Evolutionary conservation across 2,888 invertebrate genomes (phyloP).

Genomic region (Cyclophora punctaria): DNA sequence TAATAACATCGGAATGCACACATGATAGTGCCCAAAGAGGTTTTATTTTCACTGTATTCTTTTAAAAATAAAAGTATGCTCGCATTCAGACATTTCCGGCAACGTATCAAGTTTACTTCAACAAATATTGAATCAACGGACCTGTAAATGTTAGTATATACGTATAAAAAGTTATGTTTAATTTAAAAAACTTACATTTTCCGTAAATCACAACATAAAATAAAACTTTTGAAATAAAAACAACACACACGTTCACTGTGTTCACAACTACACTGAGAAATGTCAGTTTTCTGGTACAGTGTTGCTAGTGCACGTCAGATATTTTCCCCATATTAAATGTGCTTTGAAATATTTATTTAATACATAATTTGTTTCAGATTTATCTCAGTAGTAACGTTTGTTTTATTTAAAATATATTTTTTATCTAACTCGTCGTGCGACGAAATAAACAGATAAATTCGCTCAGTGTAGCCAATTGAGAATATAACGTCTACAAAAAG

Average conservation of each 20-base stretch:
- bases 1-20: conserved; percentile 66
- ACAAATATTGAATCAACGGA: conserved; percentile 3
- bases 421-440: too few relatives aligned
- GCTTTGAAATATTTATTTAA: neutral
- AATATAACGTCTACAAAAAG: conserved; percentile 25
- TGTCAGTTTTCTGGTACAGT: conserved; percentile 45
- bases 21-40: conserved; percentile 56
- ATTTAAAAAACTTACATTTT: conserved; percentile 60
- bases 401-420: too few relatives aligned
- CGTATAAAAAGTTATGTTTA: conserved; percentile 35
- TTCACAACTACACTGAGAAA: conserved; percentile 59
- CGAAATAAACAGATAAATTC: too few relatives aligned
- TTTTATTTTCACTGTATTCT: conserved; percentile 54
- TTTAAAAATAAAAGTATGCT: conserved; percentile 39
- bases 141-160: conserved; percentile 12
- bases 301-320: conserved; percentile 35
- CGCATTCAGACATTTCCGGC: conserved; percentile 51
- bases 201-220: conserved; percentile 61
- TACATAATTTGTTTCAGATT: too few relatives aligned
- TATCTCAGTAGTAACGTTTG: too few relatives aligned
- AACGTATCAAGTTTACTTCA: conserved; percentile 20
- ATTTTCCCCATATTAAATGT: conserved; percentile 21
- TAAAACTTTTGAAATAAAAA: conserved; percentile 39
- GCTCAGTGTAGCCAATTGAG: conserved; percentile 32
- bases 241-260: conserved; percentile 65